phyloP scores from a whole-genome alignment of 2,797 vertebrate genomes.

The Heteromormyrus szaboi region DNA sequence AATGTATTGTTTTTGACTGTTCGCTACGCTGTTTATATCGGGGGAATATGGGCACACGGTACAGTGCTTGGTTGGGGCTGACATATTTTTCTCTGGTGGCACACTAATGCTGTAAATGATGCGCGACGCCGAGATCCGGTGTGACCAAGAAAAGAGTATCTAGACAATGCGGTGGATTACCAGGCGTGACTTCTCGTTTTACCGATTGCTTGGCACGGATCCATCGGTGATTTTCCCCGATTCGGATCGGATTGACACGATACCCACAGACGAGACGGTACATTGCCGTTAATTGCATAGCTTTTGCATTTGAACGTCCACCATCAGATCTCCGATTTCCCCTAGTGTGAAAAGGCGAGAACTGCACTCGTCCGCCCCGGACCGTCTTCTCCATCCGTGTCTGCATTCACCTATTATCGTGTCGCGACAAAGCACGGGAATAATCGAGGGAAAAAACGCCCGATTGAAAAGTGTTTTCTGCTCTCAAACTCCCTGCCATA shows the following conservation, averaged over 20 bases:
- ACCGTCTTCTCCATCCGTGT: not conserved
- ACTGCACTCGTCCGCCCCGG: not conserved
- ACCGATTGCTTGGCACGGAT: not conserved
- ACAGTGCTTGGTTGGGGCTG: not conserved
- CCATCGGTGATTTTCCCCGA: not conserved
- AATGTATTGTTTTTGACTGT: not conserved
- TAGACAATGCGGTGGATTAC: not conserved
- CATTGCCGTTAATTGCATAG: not conserved
- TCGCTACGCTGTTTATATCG: not conserved
- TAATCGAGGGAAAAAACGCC: not conserved
- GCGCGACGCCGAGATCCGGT: conserved; percentile 16
- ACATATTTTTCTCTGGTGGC: not conserved
- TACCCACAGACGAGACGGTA: not conserved
- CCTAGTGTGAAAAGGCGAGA: not conserved
- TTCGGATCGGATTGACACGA: not conserved
- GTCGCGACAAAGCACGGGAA: not conserved
- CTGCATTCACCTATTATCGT: not conserved
- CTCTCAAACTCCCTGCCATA: conserved; percentile 4
- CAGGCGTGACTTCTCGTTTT: not conserved
- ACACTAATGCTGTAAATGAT: not conserved
- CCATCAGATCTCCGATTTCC: not conserved
- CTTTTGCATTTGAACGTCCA: not conserved
- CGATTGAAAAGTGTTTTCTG: not conserved
- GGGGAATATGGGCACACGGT: not conserved
- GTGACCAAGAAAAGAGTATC: conserved; percentile 41